Evolutionary conservation across 2,113 vertebrate species (phyloP), one percentile per base, ranked within the genome.

Genomic region (Phrynosoma blainvillii): DNA sequence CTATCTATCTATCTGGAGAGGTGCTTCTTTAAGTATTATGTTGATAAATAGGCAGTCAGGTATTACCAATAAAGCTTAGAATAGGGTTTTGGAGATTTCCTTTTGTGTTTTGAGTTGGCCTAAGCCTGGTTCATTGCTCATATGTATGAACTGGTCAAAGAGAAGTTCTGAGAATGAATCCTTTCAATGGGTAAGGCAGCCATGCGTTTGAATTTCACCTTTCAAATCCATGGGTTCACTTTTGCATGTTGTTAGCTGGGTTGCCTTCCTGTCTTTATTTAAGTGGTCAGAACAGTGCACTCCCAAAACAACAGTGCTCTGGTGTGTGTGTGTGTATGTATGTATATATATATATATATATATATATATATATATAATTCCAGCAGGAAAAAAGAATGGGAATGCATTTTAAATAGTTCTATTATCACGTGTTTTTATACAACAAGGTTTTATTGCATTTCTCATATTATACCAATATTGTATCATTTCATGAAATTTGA

Each of bases 31-130:
- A 59, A 59, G 56, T 59, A 59, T 59, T 10, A 59, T 6, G 18
- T 59, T 81, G 32, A 81, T 80, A 87, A 96, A 95, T 89, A 91
- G 91, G 85, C 78, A 89, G 79, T 84, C 89, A 90, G 89, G 86
- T 0, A 81, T 68, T 78, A 87, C 75, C 4, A 42, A 84, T 32
- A 76, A 92, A 90, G 52, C 4, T 88, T 92, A 89, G 85, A 88
- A 88, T 23, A 74, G 23, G 11, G 14, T 5, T 71, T 54, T 23
- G 27, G 68, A 62, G 18, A 14, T 42, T 73, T 73, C 56, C 18
- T 73, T 59, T 25, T 32, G 30, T 80, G 66, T 80, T 73, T 66
- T 73, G 32, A 68, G 14, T 47, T 77, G 59, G 36, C 36, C 2
- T 25, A 68, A 66, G 70, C 11, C 21, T 52, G 23, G 21, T 27